These are phyloP conservation scores for Trissolcus japonicus DNA, from an alignment of 2,888 invertebrate genomes.

Conservation along the genomic window DNA sequence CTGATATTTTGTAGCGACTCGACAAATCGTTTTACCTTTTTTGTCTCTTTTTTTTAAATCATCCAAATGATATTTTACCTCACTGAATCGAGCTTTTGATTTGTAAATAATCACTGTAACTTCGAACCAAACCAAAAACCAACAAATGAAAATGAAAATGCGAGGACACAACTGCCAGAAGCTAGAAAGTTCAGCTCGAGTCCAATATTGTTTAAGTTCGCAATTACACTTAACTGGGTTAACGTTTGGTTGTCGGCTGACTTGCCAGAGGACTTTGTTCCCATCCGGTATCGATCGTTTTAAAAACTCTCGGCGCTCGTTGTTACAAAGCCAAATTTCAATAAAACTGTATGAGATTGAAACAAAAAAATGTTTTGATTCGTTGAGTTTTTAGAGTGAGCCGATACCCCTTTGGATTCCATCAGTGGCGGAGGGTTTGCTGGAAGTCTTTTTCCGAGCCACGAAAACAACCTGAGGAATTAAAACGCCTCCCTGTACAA, in stretches of 20 bases:
- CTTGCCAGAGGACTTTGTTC: conserved; percentile 24
- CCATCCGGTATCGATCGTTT: conserved; percentile 11
- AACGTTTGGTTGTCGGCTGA: neutral
- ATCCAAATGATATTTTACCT: conserved; percentile 1
- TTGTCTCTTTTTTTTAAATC: conserved; percentile 18
- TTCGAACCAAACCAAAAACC: conserved; percentile 3
- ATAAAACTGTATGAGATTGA: neutral
- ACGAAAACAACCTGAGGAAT: neutral
- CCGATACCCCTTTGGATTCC: neutral
- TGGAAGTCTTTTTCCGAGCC: neutral
- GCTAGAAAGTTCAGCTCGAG: conserved; percentile 34
- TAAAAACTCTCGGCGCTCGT: neutral
- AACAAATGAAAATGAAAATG: conserved; percentile 9
- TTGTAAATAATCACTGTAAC: conserved; percentile 24
- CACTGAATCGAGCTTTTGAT: conserved; percentile 8
- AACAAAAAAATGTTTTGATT: neutral
- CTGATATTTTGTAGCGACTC: conserved; percentile 16
- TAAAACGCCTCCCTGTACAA: neutral
- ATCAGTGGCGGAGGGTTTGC: neutral
- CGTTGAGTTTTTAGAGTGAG: neutral
- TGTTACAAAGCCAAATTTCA: neutral
- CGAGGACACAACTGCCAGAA: conserved; percentile 37
- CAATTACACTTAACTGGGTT: conserved; percentile 3
- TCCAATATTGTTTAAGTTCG: conserved; percentile 41
- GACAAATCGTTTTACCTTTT: neutral